Evolutionary conservation across 2,113 vertebrate species (phyloP).

Genomic region (Equus przewalskii): DNA sequence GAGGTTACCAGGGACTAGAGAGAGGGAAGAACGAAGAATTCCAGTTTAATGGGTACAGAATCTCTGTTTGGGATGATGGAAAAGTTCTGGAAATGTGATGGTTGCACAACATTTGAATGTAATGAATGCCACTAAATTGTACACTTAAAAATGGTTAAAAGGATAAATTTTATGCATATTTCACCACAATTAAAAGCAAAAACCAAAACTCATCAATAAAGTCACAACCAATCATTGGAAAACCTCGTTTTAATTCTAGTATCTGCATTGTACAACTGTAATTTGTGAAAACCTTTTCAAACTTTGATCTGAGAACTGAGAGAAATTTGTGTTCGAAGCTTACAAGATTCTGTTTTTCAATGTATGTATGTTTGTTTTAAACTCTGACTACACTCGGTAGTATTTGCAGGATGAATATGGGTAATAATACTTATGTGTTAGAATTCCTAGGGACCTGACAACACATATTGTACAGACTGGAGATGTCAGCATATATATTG

Average conservation of each 20-base stretch:
- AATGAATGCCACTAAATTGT: not conserved
- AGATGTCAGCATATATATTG: not conserved
- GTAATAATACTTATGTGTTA: not conserved
- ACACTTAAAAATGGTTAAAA: not conserved
- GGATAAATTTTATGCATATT: not conserved
- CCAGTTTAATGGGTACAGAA: not conserved
- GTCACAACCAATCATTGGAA: not conserved
- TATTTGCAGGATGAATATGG: not conserved
- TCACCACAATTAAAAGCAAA: not conserved
- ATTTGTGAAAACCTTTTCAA: not conserved
- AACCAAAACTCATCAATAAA: not conserved
- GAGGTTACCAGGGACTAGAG: not conserved
- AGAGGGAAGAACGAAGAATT: not conserved
- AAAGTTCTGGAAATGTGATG: not conserved
- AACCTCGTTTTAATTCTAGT: not conserved
- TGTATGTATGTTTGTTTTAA: not conserved
- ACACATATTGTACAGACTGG: not conserved
- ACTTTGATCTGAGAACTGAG: not conserved
- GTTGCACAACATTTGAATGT: not conserved
- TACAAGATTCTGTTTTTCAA: not conserved
- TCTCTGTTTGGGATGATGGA: not conserved
- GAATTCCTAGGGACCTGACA: not conserved
- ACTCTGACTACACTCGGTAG: not conserved
- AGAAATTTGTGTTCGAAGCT: not conserved
- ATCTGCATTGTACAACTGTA: not conserved